These are phyloP conservation scores for Zoanthus sociatus DNA, from an alignment of 92 coral and sea anemone species.

Conservation along the genomic window DNA sequence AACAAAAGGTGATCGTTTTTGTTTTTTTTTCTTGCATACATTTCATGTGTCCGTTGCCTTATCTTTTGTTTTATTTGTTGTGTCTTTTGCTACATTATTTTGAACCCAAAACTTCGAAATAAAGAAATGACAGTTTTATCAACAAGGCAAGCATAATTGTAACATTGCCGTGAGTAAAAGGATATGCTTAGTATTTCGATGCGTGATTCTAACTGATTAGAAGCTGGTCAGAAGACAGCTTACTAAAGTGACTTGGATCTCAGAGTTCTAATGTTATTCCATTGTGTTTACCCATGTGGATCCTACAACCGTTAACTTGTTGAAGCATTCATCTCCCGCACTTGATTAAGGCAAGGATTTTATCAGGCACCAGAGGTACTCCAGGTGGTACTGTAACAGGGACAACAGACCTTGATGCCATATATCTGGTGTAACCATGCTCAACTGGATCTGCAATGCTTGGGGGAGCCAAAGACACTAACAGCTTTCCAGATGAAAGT, in stretches of 20 bases:
- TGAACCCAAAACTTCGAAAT: constrained; percentile 37
- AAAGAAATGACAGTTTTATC: constrained; percentile 32
- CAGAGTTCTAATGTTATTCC: background rate
- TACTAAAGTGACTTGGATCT: background rate
- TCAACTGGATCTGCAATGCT: constrained; percentile 65
- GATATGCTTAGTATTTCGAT: constrained; percentile 39
- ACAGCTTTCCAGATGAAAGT: constrained; percentile 70
- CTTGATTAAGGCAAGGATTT: constrained; percentile 58
- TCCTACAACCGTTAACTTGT: constrained; percentile 52
- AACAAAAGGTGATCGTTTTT: constrained; percentile 21
- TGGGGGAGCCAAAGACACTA: constrained; percentile 67
- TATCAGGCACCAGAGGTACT: constrained; percentile 64
- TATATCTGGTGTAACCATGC: constrained; percentile 65
- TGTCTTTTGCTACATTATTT: constrained; percentile 39
- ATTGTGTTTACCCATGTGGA: constrained; percentile 37
- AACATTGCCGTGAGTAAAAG: constrained; percentile 41
- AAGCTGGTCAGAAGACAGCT: constrained; percentile 35
- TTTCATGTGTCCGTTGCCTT: constrained; percentile 13
- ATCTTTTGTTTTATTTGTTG: constrained; percentile 36
- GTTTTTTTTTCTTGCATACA: background rate
- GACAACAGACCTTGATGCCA: constrained; percentile 57
- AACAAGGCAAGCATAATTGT: constrained; percentile 22
- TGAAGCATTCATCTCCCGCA: constrained; percentile 68
- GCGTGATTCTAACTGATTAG: constrained; percentile 43
- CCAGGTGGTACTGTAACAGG: constrained; percentile 65